These are phyloP conservation scores for Agapostemon virescens DNA, from an alignment of 2,888 invertebrate species.

Conservation along the genomic window DNA sequence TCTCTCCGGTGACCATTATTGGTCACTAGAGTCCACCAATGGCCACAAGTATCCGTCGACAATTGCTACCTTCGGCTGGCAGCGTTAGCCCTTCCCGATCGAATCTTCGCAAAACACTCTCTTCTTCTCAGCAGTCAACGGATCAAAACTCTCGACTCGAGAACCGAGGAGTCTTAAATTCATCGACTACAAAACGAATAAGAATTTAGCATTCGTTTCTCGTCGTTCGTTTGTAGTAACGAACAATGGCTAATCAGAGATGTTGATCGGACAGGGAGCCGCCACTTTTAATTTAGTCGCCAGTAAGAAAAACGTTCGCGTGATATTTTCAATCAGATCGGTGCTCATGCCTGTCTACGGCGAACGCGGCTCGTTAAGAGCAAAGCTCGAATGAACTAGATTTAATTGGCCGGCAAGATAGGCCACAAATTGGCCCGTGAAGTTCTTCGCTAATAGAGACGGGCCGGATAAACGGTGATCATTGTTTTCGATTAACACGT, in stretches of 20 bases:
- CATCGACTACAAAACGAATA: background rate
- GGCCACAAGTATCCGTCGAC: background rate
- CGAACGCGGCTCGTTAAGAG: slow-evolving; percentile 7
- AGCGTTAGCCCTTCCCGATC: background rate
- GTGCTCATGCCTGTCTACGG: background rate
- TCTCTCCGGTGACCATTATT: background rate
- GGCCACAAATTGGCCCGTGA: slow-evolving; percentile 27
- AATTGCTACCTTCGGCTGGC: background rate
- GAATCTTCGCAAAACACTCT: background rate
- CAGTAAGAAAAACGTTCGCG: background rate
- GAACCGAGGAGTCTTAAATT: background rate
- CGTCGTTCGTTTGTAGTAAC: background rate
- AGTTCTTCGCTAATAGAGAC: slow-evolving; percentile 17
- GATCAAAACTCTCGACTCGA: background rate
- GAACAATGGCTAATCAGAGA: background rate
- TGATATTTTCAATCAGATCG: slow-evolving; percentile 15
- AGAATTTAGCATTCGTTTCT: background rate
- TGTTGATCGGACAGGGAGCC: background rate
- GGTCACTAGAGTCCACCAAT: background rate
- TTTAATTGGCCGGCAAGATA: slow-evolving; percentile 34
- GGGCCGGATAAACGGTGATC: slow-evolving; percentile 13
- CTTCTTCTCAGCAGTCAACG: background rate
- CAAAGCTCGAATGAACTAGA: slow-evolving; percentile 11
- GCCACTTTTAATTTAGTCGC: background rate
- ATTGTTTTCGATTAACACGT: slow-evolving; percentile 16